Percentiles rank a stretch among this genome's conserved stretches.
Conservation (phyloP, 2,888 invertebrate species). For the Dynastes maya region DNA sequence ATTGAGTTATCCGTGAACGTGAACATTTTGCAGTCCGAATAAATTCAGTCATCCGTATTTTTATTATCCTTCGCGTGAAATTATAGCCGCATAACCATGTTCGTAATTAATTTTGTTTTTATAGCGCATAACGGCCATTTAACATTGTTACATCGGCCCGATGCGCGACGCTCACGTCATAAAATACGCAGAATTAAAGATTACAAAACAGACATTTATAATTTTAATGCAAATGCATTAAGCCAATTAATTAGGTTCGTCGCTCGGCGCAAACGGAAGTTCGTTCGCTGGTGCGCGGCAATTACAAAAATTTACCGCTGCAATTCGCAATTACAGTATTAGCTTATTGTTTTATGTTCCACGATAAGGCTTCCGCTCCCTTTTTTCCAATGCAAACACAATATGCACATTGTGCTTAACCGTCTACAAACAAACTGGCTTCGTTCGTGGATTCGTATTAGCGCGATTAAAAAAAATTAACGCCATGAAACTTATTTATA, state of each 20-base stretch:
- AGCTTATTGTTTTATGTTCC: constrained; percentile 23
- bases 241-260: constrained; percentile 23
- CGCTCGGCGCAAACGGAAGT: constrained; percentile 4
- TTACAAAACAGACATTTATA: constrained; percentile 16
- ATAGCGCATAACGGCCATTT: too few species aligned
- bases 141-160: too few species aligned
- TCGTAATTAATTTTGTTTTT: too few species aligned
- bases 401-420: constrained; percentile 21
- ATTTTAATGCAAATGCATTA: constrained; percentile 20
- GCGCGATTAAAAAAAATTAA: background rate
- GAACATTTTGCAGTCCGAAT: too few species aligned
- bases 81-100: too few species aligned
- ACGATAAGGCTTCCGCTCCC: constrained; percentile 7
- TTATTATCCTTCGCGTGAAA: too few species aligned
- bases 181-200: background rate
- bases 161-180: background rate
- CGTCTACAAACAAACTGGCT: constrained; percentile 11
- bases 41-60: too few species aligned
- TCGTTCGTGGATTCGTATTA: background rate
- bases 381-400: background rate
- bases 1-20: too few species aligned
- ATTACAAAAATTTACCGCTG: constrained; percentile 29
- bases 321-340: constrained; percentile 22
- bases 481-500: too few species aligned
- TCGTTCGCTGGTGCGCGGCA: constrained; percentile 2